Evolutionary conservation across 2,113 vertebrate genomes (phyloP).

Genomic region (Ceratotherium simum): DNA sequence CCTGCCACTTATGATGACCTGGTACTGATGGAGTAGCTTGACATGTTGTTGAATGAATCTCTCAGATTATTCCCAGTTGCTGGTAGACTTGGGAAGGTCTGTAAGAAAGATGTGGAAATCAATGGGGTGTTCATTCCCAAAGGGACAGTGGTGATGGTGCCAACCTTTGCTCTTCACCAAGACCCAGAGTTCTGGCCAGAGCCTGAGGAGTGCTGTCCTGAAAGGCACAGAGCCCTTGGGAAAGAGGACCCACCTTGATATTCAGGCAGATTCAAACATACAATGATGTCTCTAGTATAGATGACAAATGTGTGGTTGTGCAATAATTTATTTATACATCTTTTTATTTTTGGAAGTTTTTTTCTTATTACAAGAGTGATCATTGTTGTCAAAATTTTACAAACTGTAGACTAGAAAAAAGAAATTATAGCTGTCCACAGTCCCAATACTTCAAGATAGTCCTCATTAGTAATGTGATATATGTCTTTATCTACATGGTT

Average conservation of each 20-base stretch:
- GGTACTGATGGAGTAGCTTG: constrained; percentile 91
- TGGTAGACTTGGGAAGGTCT: constrained; percentile 86
- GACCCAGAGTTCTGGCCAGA: constrained; percentile 88
- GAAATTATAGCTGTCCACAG: not conserved
- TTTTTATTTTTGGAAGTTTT: not conserved
- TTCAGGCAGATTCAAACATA: not conserved
- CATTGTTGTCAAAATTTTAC: not conserved
- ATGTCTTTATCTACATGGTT: not conserved
- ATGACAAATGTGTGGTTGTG: not conserved
- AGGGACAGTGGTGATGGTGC: constrained; percentile 84
- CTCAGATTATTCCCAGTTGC: constrained; percentile 87
- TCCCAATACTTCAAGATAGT: not conserved
- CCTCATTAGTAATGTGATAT: not conserved
- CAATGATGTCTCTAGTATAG: not conserved
- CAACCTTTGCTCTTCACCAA: constrained; percentile 84
- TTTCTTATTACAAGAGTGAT: not conserved
- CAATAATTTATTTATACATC: not conserved
- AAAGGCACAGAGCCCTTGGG: constrained; percentile 87
- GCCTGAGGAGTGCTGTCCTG: constrained; percentile 91
- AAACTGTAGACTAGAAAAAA: not conserved
- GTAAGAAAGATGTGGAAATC: constrained; percentile 90
- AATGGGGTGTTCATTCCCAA: constrained; percentile 89
- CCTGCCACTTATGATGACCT: constrained; percentile 83
- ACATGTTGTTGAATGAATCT: constrained; percentile 90
- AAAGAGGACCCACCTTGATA: not conserved